Evolutionary conservation across 92 coral and sea anemone genomes (phyloP), one percentile per base, ranked within the genome.

Genomic region (Paragorgia papillata): DNA sequence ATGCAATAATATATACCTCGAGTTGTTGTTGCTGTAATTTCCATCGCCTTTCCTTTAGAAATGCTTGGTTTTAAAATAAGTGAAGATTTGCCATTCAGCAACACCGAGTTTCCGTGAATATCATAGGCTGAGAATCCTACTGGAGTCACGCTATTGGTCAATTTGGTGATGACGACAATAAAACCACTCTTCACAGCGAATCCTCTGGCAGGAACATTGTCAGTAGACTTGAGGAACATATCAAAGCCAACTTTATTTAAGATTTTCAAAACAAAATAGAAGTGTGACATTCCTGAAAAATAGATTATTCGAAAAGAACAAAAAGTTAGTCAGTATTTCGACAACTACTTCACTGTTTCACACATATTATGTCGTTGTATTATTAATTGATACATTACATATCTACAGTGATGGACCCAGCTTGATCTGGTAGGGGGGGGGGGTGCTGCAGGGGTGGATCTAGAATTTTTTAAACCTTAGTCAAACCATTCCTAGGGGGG

Each of bases 161-260:
- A 69, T 30, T 86, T 88, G n/a, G 92, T 84, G 15, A 90, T 74
- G 28, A 77, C 70, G 57, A 68, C 62, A 48, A 82, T 73, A 70
- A 70, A 81, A 57, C 85, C 91, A 35, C 76, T 82, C 63, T 86
- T 93, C 37, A 93, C 82, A 14, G 59, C 49, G 69, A 51, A 85
- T 8, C 88, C 90, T 55, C 77, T 66, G 1, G 73, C 48, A 0
- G 90, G 94, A 18, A 79, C 69, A 44, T 61, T 80, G 60, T 93
- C 97, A 59, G 85, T 86, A 1, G 97, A 79, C 43, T 76, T 80
- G 29, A 93, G 46, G 0, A 81, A 66, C 8, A 90, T 43, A 33
- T 83, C 75, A 69, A 87, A 83, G 34, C 91, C 94, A 3, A 93
- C 85, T 40, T 82, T 89, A 90, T 93, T 93, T 25, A 90, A 10